These are phyloP conservation scores for Poecile montanus DNA, from an alignment of 2,797 vertebrate genomes.

Conservation along the genomic window DNA sequence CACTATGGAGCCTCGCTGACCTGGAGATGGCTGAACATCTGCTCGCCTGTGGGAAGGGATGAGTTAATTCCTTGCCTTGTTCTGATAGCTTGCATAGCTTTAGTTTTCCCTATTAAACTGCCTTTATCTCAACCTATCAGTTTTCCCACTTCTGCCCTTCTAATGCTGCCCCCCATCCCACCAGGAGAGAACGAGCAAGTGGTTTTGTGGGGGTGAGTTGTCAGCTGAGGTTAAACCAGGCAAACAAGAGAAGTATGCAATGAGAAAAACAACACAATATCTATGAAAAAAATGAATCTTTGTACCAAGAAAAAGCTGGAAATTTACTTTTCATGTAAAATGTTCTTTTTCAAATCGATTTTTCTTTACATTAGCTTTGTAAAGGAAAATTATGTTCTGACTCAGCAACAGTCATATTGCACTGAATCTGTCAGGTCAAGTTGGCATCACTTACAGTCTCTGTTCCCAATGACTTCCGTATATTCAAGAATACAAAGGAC, in stretches of 20 bases:
- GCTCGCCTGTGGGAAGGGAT: background rate
- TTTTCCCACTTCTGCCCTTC: background rate
- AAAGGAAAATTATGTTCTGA: background rate
- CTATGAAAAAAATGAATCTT: background rate
- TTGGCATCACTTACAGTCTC: background rate
- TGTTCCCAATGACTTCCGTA: background rate
- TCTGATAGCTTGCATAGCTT: background rate
- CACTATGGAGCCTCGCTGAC: background rate
- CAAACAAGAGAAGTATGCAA: background rate
- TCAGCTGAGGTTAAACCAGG: fast-evolving
- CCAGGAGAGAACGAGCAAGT: background rate
- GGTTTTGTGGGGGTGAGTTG: fast-evolving
- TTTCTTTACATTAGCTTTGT: background rate
- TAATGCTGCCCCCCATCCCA: background rate
- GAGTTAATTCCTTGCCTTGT: background rate
- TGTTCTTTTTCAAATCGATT: background rate
- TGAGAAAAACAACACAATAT: background rate
- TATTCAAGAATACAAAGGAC: background rate
- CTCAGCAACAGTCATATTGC: background rate
- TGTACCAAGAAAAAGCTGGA: background rate
- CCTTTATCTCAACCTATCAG: background rate
- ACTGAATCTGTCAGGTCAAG: background rate
- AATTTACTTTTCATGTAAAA: background rate
- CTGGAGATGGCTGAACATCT: background rate
- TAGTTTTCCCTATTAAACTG: background rate